These are phyloP conservation scores for Lepilemur septentrionalis DNA, from an alignment of 2,797 vertebrate species.

Conservation along the genomic window DNA sequence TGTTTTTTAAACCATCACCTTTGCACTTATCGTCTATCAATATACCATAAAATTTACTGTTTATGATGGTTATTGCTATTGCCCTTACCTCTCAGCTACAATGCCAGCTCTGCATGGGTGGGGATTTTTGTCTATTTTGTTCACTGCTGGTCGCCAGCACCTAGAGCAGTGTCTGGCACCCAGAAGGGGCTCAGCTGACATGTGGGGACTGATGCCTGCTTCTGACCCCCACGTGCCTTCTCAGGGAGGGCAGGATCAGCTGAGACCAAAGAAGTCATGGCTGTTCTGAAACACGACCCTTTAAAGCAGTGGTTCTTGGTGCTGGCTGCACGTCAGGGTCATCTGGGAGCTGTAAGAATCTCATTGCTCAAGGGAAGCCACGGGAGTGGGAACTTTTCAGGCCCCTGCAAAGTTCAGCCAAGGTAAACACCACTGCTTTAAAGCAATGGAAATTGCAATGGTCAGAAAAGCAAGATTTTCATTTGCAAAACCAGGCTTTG, in stretches of 20 bases:
- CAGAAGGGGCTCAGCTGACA: background rate
- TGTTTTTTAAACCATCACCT: background rate
- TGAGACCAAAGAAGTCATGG: background rate
- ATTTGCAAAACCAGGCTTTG: slow-evolving; percentile 26
- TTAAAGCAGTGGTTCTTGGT: background rate
- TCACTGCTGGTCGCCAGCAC: background rate
- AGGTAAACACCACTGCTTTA: background rate
- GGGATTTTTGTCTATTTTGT: background rate
- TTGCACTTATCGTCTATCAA: background rate
- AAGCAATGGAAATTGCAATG: slow-evolving; percentile 18
- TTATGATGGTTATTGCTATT: background rate
- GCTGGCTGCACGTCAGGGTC: background rate
- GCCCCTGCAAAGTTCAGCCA: slow-evolving; percentile 29
- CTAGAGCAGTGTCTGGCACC: background rate
- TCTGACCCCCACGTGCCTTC: background rate
- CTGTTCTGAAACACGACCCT: background rate
- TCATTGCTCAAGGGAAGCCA: background rate
- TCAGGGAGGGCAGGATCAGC: background rate
- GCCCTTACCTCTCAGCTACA: background rate
- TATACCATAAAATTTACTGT: background rate
- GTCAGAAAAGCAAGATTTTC: slow-evolving; percentile 31
- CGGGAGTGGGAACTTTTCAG: background rate
- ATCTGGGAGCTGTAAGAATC: background rate
- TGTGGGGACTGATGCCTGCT: background rate
- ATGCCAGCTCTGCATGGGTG: background rate